Conservation (phyloP, 2,113 vertebrate genomes). For the Glareola pratincola region DNA sequence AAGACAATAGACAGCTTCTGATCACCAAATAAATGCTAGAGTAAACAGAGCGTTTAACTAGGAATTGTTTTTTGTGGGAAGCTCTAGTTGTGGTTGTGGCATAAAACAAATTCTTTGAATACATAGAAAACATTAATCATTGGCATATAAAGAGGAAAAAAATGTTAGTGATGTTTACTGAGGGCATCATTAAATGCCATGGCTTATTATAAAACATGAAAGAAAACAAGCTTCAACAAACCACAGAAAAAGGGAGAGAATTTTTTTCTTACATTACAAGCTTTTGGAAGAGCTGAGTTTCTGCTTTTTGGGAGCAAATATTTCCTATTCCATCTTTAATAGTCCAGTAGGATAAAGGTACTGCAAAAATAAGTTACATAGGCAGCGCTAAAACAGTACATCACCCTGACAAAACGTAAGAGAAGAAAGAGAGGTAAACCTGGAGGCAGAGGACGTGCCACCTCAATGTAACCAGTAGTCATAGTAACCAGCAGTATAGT, state of each 20-base stretch:
- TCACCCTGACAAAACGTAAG: not conserved
- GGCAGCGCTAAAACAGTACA: not conserved
- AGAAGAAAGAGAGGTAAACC: not conserved
- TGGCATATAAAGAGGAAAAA: slow-evolving; percentile 13
- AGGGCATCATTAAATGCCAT: not conserved
- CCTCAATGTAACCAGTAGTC: not conserved
- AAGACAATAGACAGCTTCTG: not conserved
- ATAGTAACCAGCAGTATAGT: not conserved
- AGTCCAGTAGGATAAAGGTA: not conserved
- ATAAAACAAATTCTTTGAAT: slow-evolving; percentile 11
- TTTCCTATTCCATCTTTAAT: not conserved
- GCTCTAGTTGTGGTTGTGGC: not conserved
- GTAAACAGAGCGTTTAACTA: not conserved
- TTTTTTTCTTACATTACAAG: not conserved
- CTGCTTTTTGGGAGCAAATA: not conserved
- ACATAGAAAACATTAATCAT: not conserved
- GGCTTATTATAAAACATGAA: slow-evolving; percentile 9
- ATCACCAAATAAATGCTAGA: not conserved
- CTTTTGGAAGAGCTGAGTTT: not conserved
- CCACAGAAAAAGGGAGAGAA: not conserved
- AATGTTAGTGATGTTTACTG: not conserved
- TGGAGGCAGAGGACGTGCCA: not conserved
- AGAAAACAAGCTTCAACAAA: slow-evolving; percentile 21
- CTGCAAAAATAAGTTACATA: not conserved
- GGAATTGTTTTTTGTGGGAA: not conserved